Conservation (phyloP, 2,888 invertebrate genomes). For the Drosophila kokeensis region DNA sequence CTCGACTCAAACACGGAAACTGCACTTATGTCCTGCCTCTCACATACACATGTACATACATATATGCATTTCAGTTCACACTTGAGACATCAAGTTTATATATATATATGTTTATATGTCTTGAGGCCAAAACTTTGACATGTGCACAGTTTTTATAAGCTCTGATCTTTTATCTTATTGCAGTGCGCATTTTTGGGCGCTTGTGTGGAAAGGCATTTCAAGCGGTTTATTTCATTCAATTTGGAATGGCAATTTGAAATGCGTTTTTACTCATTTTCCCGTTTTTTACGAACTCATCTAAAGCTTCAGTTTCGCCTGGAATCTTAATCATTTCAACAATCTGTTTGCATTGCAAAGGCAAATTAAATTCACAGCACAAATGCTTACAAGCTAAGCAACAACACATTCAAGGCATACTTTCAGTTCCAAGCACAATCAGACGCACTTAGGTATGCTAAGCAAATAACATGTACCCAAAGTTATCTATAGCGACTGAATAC, state of each 20-base stretch:
- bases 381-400: slow-evolving; percentile 51
- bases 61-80: slow-evolving; percentile 65
- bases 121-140: slow-evolving; percentile 62
- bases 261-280: slow-evolving; percentile 13
- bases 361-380: slow-evolving; percentile 61
- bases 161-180: slow-evolving; percentile 52
- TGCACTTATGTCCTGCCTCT: slow-evolving; percentile 62
- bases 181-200: slow-evolving; percentile 16
- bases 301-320: slow-evolving; percentile 6
- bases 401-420: slow-evolving; percentile 39
- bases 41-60: background rate
- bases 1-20: slow-evolving; percentile 75
- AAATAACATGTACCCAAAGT: slow-evolving; percentile 21
- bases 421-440: slow-evolving; percentile 33
- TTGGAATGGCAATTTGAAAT: slow-evolving; percentile 58
- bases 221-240: slow-evolving; percentile 62
- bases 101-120: background rate
- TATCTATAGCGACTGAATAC: slow-evolving; percentile 7
- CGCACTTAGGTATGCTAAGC: slow-evolving; percentile 50
- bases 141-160: slow-evolving; percentile 64
- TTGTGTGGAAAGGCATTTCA: slow-evolving; percentile 34
- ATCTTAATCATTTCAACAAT: slow-evolving; percentile 63
- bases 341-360: slow-evolving; percentile 59
- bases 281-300: slow-evolving; percentile 29
- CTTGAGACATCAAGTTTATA: slow-evolving; percentile 75